Conservation (phyloP, 2,888 invertebrate species). For the Terebella lapidaria region DNA sequence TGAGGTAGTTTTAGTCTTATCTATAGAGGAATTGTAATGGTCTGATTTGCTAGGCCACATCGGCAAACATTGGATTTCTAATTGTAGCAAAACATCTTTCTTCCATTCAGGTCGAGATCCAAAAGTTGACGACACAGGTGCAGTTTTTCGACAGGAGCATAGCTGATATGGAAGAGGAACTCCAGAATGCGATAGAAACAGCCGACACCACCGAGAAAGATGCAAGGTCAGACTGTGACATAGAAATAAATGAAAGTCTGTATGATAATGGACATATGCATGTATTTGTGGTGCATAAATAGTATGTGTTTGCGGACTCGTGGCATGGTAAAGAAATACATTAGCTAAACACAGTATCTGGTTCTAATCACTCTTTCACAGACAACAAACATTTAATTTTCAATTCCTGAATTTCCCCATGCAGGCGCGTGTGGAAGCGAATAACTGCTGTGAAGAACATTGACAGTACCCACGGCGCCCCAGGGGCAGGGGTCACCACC, state of each 20-base stretch:
- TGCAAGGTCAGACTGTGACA: slow-evolving; percentile 33
- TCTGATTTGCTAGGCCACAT: too few species aligned
- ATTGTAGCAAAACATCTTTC: too few species aligned
- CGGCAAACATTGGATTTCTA: too few species aligned
- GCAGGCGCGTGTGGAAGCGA: slow-evolving; percentile 46
- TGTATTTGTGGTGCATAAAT: too few species aligned
- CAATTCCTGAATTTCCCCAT: too few species aligned
- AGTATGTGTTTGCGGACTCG: too few species aligned
- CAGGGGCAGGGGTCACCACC: neutral
- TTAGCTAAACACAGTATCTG: too few species aligned
- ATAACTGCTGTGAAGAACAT: slow-evolving; percentile 27
- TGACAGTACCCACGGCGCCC: neutral
- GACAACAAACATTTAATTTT: too few species aligned
- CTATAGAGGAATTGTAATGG: neutral
- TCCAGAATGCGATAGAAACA: slow-evolving; percentile 40
- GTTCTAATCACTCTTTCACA: too few species aligned
- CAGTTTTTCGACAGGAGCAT: slow-evolving; percentile 47
- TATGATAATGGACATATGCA: neutral
- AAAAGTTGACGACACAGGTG: slow-evolving; percentile 46
- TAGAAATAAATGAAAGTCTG: neutral
- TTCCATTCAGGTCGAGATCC: slow-evolving; percentile 42
- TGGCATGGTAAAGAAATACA: too few species aligned
- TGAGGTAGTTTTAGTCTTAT: too few species aligned
- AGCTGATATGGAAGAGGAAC: slow-evolving; percentile 44
- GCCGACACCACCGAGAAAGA: slow-evolving; percentile 50